These are phyloP conservation scores for Muscicapa striata DNA, from an alignment of 2,797 vertebrate genomes.

Conservation along the genomic window DNA sequence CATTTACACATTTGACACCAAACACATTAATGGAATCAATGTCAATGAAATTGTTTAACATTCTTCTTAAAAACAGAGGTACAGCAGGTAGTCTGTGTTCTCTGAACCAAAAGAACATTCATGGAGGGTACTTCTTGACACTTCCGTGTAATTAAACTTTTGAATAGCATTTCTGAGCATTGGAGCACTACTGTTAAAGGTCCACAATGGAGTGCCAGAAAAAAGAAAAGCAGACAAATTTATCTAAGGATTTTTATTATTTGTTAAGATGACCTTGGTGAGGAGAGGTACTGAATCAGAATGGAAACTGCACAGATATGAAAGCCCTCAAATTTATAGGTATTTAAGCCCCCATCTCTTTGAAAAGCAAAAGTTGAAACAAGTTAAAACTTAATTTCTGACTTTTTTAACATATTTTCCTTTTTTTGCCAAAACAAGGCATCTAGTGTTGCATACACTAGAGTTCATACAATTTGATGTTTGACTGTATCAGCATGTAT, in stretches of 20 bases:
- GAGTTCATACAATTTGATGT: background rate
- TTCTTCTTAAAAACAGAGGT: slow-evolving; percentile 17
- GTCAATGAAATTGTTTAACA: slow-evolving; percentile 25
- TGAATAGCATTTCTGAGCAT: background rate
- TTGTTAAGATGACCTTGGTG: background rate
- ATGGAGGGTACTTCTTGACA: background rate
- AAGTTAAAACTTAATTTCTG: background rate
- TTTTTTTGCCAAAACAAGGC: background rate
- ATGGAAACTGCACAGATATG: background rate
- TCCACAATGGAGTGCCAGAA: background rate
- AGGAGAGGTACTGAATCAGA: background rate
- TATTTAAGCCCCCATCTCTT: background rate
- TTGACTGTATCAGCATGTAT: background rate
- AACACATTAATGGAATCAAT: background rate
- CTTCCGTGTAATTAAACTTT: slow-evolving; percentile 21
- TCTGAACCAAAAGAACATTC: background rate
- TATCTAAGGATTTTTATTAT: background rate
- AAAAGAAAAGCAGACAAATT: background rate
- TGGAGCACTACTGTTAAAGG: background rate
- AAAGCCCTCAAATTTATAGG: background rate
- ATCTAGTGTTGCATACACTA: background rate
- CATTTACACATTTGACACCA: slow-evolving; percentile 21
- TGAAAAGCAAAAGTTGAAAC: background rate
- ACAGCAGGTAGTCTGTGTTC: background rate
- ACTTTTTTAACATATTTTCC: background rate